These are phyloP conservation scores for Drosophila triauraria DNA, from an alignment of 1,140 invertebrate species.

Conservation along the genomic window DNA sequence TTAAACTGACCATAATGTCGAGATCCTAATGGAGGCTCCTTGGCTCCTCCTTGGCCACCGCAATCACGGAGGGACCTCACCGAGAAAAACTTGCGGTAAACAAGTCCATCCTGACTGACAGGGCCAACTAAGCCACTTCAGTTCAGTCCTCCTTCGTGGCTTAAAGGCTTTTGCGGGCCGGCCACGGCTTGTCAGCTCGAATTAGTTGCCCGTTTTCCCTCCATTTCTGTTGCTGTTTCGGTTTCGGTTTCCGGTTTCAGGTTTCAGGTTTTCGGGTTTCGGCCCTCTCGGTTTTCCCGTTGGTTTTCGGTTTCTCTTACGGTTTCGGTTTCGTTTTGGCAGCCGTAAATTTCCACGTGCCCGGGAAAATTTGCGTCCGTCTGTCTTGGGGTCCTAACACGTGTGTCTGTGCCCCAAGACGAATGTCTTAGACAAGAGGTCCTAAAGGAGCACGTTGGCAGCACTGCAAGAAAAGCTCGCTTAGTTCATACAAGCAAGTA, in stretches of 20 bases:
- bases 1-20: slow-evolving; percentile 63
- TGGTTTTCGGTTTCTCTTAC: slow-evolving; percentile 23
- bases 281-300: slow-evolving; percentile 14
- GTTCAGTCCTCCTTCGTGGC: slow-evolving; percentile 38
- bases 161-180: slow-evolving; percentile 62
- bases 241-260: slow-evolving; percentile 8
- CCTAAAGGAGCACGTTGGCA: neutral
- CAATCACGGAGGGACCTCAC: slow-evolving; percentile 17
- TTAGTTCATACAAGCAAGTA: neutral
- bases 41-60: slow-evolving; percentile 13
- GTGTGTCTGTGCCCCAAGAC: slow-evolving; percentile 21
- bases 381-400: slow-evolving; percentile 3
- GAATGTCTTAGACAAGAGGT: slow-evolving; percentile 14
- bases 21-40: slow-evolving; percentile 14
- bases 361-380: slow-evolving; percentile 48
- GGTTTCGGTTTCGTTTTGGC: slow-evolving; percentile 39
- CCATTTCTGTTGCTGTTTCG: slow-evolving; percentile 13
- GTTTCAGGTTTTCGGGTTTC: neutral
- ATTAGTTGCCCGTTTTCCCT: slow-evolving; percentile 61
- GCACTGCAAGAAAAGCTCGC: neutral
- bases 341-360: slow-evolving; percentile 68
- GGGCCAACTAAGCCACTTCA: slow-evolving; percentile 53
- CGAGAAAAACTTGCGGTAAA: slow-evolving; percentile 63
- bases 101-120: slow-evolving; percentile 60
- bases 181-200: slow-evolving; percentile 71